These are phyloP conservation scores for Drosophila diplacantha DNA, from an alignment of 2,888 invertebrate species.

Conservation along the genomic window DNA sequence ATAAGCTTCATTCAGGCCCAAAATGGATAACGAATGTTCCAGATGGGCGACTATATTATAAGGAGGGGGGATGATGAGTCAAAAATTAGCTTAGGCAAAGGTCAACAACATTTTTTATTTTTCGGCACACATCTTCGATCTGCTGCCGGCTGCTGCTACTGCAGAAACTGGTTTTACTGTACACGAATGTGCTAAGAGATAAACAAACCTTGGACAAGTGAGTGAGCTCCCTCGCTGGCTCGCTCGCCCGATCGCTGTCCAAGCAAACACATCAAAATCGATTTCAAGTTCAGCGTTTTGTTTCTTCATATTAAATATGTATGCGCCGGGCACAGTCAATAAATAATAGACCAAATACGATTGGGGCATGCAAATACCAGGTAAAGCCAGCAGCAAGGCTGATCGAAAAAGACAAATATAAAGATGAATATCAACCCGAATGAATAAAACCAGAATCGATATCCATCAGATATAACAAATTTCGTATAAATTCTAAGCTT, in stretches of 20 bases:
- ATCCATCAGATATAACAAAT: neutral
- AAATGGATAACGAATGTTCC: conserved; percentile 6
- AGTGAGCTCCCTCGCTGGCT: conserved; percentile 9
- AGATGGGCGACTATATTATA: neutral
- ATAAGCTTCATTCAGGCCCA: neutral
- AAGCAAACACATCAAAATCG: conserved; percentile 53
- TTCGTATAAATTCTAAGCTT: neutral
- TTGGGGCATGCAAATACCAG: conserved; percentile 38
- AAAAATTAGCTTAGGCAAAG: conserved; percentile 33
- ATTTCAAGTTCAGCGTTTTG: conserved; percentile 68
- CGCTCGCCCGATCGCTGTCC: conserved; percentile 24
- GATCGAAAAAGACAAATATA: neutral
- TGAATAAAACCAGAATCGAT: neutral
- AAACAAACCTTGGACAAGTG: conserved; percentile 61
- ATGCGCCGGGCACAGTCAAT: conserved; percentile 37
- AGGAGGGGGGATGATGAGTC: conserved; percentile 15
- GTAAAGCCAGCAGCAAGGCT: conserved; percentile 41
- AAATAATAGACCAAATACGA: conserved; percentile 51
- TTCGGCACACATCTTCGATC: conserved; percentile 34
- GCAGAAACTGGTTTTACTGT: conserved; percentile 60
- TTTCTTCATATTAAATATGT: conserved; percentile 48
- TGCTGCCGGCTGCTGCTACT: conserved; percentile 29
- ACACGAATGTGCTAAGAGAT: conserved; percentile 51
- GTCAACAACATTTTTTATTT: conserved; percentile 43
- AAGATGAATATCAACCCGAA: neutral